phyloP scores from a whole-genome alignment of 2,888 invertebrate genomes.

The Leucania comma region DNA sequence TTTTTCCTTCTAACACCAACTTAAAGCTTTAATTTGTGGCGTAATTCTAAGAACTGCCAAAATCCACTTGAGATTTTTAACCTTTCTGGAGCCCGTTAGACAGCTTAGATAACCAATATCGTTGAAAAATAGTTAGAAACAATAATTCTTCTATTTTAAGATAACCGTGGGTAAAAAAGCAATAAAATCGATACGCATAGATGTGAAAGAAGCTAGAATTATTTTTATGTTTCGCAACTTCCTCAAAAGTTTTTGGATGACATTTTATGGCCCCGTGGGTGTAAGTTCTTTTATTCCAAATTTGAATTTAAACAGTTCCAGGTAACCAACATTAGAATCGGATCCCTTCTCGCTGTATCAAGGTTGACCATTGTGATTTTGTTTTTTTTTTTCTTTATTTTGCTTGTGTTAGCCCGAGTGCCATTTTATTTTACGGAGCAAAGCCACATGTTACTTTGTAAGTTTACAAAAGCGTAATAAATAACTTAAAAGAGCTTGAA shows the following conservation, averaged over 20 bases:
- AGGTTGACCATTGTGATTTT: conserved; percentile 49
- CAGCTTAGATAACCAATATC: conserved; percentile 31
- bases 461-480: conserved; percentile 31
- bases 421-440: conserved; percentile 30
- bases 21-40: conserved; percentile 17
- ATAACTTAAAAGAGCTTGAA: conserved; percentile 8
- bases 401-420: neutral
- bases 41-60: conserved; percentile 33
- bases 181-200: conserved; percentile 56
- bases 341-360: conserved; percentile 43
- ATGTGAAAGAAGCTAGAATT: conserved; percentile 51
- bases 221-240: conserved; percentile 59
- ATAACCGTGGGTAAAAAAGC: conserved; percentile 51
- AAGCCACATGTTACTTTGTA: conserved; percentile 29
- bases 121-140: conserved; percentile 24
- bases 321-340: conserved; percentile 54
- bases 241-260: conserved; percentile 41
- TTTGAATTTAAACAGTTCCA: conserved; percentile 58
- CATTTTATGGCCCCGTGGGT: conserved; percentile 63
- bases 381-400: conserved; percentile 31
- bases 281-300: conserved; percentile 56
- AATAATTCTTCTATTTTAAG: conserved; percentile 38
- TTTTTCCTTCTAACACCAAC: conserved; percentile 13
- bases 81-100: conserved; percentile 24
- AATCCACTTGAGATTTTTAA: conserved; percentile 35